Evolutionary conservation across 2,888 invertebrate genomes (phyloP).

Genomic region (Ochropleura leucogaster): DNA sequence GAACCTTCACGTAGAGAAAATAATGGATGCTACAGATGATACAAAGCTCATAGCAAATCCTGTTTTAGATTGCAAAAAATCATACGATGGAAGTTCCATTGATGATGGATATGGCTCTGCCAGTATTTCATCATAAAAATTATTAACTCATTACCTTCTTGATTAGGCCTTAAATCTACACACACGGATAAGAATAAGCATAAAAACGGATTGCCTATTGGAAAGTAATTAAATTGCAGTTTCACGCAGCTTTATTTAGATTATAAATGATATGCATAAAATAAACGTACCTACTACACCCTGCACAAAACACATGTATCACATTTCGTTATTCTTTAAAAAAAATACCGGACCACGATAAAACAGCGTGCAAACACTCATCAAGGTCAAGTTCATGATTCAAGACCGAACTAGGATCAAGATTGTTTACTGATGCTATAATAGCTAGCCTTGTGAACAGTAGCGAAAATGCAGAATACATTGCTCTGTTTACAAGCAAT

Average conservation of each 20-base stretch:
- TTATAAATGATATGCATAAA: background rate
- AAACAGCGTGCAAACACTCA: slow-evolving; percentile 27
- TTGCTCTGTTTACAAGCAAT: slow-evolving; percentile 33
- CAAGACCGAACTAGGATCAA: slow-evolving; percentile 51
- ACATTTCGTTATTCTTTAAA: slow-evolving; percentile 14
- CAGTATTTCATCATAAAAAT: background rate
- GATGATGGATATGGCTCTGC: background rate
- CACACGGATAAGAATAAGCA: background rate
- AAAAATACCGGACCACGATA: slow-evolving; percentile 35
- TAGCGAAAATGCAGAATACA: slow-evolving; percentile 37
- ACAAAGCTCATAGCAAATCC: background rate
- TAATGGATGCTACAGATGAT: background rate
- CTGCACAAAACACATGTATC: background rate
- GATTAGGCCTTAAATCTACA: background rate
- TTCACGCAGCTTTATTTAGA: background rate
- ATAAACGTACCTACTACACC: slow-evolving; percentile 3
- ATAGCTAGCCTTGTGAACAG: slow-evolving; percentile 26
- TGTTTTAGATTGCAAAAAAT: background rate
- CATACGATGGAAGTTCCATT: background rate
- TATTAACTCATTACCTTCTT: background rate
- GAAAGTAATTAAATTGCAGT: background rate
- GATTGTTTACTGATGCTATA: slow-evolving; percentile 41
- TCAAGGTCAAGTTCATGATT: slow-evolving; percentile 66
- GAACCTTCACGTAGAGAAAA: background rate
- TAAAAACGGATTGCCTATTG: slow-evolving; percentile 1